phyloP scores from a whole-genome alignment of 2,113 vertebrate species.

The Pipra filicauda region DNA sequence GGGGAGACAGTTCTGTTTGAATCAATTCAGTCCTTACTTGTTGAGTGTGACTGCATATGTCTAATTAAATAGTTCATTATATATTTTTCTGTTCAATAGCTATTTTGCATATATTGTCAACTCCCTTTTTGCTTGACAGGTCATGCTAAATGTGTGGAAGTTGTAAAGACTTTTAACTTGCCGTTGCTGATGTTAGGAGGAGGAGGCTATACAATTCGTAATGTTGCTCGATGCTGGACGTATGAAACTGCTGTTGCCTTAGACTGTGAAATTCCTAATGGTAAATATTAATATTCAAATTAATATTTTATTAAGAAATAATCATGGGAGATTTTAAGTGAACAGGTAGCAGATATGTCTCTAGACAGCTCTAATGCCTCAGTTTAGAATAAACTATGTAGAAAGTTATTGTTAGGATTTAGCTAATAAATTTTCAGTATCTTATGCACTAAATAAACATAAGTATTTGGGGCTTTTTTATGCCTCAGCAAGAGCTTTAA shows the following conservation, averaged over 20 bases:
- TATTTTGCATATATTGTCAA: not conserved
- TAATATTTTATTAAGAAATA: not conserved
- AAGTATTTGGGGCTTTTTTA: not conserved
- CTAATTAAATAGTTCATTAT: not conserved
- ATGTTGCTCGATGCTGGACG: conserved; percentile 84
- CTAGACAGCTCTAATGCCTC: not conserved
- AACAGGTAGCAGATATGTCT: not conserved
- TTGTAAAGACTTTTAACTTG: conserved; percentile 85
- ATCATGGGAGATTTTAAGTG: not conserved
- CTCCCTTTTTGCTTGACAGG: conserved; percentile 65
- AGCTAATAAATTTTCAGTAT: not conserved
- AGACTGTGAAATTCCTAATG: conserved; percentile 85
- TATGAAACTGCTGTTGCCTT: conserved; percentile 85
- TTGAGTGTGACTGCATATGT: not conserved
- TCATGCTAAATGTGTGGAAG: conserved; percentile 86
- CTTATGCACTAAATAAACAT: not conserved
- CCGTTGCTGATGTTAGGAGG: conserved; percentile 83
- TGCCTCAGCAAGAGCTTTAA: not conserved
- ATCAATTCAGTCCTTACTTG: not conserved
- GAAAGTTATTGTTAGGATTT: not conserved
- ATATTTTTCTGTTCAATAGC: not conserved
- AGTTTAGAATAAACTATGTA: not conserved
- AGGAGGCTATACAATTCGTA: conserved; percentile 84
- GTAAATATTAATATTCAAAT: conserved; percentile 54
- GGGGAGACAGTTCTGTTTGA: not conserved